A percentile compares a stretch with the other conserved stretches of the same genome.
Conservation (phyloP, 2,113 vertebrate genomes). For the Podarcis muralis region DNA sequence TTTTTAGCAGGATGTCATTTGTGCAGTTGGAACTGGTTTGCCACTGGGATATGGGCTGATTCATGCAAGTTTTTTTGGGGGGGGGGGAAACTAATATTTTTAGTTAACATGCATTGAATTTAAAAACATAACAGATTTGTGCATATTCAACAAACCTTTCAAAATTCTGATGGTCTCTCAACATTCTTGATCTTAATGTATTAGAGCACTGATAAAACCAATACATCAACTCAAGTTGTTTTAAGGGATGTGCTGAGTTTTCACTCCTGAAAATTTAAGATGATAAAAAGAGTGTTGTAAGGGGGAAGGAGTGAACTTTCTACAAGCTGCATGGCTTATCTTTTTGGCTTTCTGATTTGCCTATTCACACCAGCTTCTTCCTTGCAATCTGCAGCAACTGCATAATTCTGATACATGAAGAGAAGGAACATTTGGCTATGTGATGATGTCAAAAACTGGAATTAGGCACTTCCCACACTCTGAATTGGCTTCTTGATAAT, state of each 20-base stretch:
- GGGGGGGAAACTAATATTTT: conserved; percentile 9
- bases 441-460: neutral
- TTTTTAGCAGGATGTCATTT: neutral
- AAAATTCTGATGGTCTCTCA: neutral
- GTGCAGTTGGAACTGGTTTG: neutral
- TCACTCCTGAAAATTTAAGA: neutral
- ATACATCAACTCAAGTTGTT: neutral
- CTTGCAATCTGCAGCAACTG: neutral
- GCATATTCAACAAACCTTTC: neutral
- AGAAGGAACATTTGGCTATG: neutral
- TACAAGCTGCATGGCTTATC: neutral
- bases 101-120: conserved; percentile 29
- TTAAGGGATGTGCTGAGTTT: neutral
- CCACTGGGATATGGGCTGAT: neutral
- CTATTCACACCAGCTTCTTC: neutral
- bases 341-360: neutral
- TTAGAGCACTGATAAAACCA: neutral
- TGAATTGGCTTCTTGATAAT: neutral
- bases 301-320: neutral
- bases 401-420: neutral
- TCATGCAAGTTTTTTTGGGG: neutral
- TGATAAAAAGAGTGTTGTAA: neutral
- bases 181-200: neutral
- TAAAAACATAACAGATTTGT: neutral
- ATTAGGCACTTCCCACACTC: neutral